Conservation (phyloP, 2,113 vertebrate genomes). For the Forbesichthys agassizii region DNA sequence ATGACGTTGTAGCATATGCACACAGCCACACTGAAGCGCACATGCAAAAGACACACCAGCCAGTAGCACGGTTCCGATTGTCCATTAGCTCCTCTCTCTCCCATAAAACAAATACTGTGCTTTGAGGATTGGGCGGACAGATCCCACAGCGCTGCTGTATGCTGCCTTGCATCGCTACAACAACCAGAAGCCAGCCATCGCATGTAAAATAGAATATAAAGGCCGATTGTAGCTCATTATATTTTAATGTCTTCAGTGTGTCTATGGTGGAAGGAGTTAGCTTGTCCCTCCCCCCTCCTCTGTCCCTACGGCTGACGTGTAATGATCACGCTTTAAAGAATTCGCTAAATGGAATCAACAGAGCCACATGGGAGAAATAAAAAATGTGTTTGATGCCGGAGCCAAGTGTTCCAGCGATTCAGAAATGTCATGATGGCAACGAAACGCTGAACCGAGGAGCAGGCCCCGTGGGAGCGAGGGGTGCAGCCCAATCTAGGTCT, state of each 20-base stretch:
- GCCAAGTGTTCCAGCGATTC: conserved; percentile 60
- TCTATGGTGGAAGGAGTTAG: conserved; percentile 24
- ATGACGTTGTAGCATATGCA: conserved; percentile 6
- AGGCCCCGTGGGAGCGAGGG: conserved; percentile 44
- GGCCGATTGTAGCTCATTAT: conserved; percentile 45
- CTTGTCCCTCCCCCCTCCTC: conserved; percentile 6
- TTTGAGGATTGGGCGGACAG: conserved; percentile 8
- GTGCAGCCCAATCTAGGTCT: conserved; percentile 42
- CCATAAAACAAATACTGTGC: conserved; percentile 33
- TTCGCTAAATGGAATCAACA: conserved; percentile 60
- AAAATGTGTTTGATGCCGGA: conserved; percentile 62
- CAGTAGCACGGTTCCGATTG: conserved; percentile 14
- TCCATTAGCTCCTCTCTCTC: not conserved
- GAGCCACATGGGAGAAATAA: conserved; percentile 65
- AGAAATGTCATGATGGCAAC: conserved; percentile 59
- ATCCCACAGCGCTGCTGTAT: conserved; percentile 3
- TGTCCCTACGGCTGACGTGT: conserved; percentile 18
- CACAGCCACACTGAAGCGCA: conserved; percentile 15
- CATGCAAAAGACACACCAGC: conserved; percentile 3
- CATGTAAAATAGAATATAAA: conserved; percentile 48
- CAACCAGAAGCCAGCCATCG: conserved; percentile 43
- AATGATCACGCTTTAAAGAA: conserved; percentile 50
- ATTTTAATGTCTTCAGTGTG: conserved; percentile 49
- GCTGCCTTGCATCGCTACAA: conserved; percentile 9
- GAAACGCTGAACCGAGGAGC: conserved; percentile 44